A percentile compares a stretch with the other conserved stretches of the same genome.
Evolutionary conservation across 2,113 vertebrate species (phyloP).

Genomic region (Passer domesticus): DNA sequence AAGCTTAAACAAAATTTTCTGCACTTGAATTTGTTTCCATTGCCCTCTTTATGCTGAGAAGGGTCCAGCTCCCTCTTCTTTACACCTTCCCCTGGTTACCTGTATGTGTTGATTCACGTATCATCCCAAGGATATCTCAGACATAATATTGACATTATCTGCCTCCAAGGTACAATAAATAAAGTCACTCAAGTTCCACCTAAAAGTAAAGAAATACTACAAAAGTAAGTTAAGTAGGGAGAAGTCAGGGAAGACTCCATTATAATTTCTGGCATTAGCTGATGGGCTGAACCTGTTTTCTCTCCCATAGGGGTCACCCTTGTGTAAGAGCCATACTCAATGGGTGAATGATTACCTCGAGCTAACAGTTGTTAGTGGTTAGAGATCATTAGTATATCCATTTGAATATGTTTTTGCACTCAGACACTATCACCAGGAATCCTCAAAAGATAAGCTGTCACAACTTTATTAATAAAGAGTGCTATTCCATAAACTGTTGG

Average conservation of each 20-base stretch:
- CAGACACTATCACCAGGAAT: neutral
- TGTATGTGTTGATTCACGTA: neutral
- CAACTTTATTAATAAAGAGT: neutral
- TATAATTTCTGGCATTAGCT: neutral
- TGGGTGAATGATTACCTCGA: accelerated
- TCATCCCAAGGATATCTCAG: neutral
- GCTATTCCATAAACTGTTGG: neutral
- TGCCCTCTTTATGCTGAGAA: neutral
- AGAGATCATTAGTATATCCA: neutral
- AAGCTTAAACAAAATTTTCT: neutral
- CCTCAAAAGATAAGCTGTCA: accelerated
- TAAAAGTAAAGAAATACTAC: neutral
- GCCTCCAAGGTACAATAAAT: neutral
- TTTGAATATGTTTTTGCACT: neutral
- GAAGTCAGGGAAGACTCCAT: neutral
- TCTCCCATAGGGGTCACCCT: too few species aligned
- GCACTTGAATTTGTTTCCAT: neutral
- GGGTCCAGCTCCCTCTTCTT: neutral
- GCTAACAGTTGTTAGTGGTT: neutral
- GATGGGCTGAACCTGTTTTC: neutral
- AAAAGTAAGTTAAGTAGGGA: neutral
- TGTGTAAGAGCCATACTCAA: neutral
- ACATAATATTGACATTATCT: neutral
- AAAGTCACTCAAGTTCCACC: neutral
- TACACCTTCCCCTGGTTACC: neutral